Evolutionary conservation across 2,888 invertebrate species (phyloP), one percentile per base, ranked within the genome.

Genomic region (Cinara cedri): DNA sequence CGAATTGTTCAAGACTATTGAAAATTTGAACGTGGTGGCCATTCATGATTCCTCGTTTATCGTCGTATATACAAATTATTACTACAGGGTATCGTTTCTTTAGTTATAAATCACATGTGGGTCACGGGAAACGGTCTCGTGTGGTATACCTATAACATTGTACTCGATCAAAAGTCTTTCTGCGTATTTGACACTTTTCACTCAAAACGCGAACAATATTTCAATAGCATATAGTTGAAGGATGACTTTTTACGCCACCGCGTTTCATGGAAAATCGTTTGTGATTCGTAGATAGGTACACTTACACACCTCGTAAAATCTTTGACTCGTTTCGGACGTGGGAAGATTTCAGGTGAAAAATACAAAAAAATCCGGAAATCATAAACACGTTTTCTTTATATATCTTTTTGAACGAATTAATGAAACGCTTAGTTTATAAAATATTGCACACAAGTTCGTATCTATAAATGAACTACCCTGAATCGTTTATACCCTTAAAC

Each of bases 151-250:
- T 34, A 34, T 34, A 34, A 34, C 34, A 34, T n/a, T 49, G 14
- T 51, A 51, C 21, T 72, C 62, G 62, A 72, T 72, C 62, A 72
- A 72, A 72, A 72, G 21, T 49, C 9, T 60, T 3, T n/a, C 6
- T 0, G 44, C 1, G 10, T 11, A 6, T 26, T 8, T 34, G 49
- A 62, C 60, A 62, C 72, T 62, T 62, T 62, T 51, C 34, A 62
- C 62, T 72, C 60, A 19, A 60, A 49, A 49, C 44, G 49, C 24
- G 34, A 72, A 51, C 21, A 49, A 72, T 62, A 72, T 62, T 72
- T 72, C 62, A 72, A 51, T 51, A 51, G 34, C 62, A 44, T 13
- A 14, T 6, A 10, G 9, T 6, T 60, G 26, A 72, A 46, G 13
- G 57, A 60, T 60, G 46, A 49, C 26, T 72, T 72, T 72, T 72